Percentiles rank a stretch among this genome's conserved stretches.
Conservation (phyloP, 2,113 vertebrate species). For the Perccottus glenii region DNA sequence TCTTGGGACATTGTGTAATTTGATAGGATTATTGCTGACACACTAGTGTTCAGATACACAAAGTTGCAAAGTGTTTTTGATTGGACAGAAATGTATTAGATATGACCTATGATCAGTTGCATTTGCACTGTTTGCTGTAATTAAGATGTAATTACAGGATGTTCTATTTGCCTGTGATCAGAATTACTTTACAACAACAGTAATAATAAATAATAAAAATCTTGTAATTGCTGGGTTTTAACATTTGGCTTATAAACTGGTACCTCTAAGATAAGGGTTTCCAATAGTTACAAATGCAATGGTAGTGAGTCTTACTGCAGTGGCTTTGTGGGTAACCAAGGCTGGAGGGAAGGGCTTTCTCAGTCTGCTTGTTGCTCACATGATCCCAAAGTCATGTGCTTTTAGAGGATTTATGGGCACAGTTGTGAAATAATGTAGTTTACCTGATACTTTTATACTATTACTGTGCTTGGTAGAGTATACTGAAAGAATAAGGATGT, state of each 20-base stretch:
- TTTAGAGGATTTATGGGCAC: background rate
- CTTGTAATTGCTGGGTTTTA: background rate
- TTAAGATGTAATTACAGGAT: background rate
- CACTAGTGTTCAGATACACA: constrained; percentile 19
- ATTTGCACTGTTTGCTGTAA: background rate
- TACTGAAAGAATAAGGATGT: background rate
- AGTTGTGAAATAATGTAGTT: constrained; percentile 10
- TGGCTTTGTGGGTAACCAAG: constrained; percentile 22
- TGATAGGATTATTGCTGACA: constrained; percentile 11
- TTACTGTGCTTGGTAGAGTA: background rate
- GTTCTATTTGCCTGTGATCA: background rate
- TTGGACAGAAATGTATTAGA: background rate
- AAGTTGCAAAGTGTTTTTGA: background rate
- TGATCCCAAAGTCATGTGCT: constrained; percentile 51
- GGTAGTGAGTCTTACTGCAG: background rate
- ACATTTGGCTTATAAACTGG: background rate
- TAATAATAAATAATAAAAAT: background rate
- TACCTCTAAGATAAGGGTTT: too few species aligned
- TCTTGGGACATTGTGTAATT: background rate
- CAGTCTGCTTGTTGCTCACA: constrained; percentile 15
- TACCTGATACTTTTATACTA: background rate
- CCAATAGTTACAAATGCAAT: too few species aligned
- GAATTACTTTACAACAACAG: background rate
- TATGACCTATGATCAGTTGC: background rate
- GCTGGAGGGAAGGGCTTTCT: constrained; percentile 11